Conservation (phyloP, 2,888 invertebrate genomes). For the Euplexia lucipara region DNA sequence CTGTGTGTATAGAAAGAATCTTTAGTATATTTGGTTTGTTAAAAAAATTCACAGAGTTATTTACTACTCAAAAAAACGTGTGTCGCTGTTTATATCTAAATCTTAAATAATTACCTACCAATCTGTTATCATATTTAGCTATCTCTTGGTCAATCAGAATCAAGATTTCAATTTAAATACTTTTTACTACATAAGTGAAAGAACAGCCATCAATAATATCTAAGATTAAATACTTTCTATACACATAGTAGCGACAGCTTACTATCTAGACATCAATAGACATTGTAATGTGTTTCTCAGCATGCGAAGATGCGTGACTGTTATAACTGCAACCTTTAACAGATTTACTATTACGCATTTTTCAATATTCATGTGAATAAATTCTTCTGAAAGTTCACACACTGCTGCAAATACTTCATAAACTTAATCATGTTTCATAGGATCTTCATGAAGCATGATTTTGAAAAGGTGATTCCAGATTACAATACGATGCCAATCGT, state of each 20-base stretch:
- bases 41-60: neutral
- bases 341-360: constrained; percentile 30
- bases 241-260: constrained; percentile 43
- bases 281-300: constrained; percentile 55
- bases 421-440: neutral
- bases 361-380: constrained; percentile 26
- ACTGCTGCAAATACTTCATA: neutral
- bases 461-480: neutral
- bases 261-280: constrained; percentile 50
- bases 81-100: no score
- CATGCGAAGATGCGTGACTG: constrained; percentile 55
- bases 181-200: constrained; percentile 17
- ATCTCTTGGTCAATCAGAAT: constrained; percentile 7
- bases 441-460: neutral
- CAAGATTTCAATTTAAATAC: constrained; percentile 7
- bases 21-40: constrained; percentile 20
- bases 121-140: neutral
- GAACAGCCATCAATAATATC: constrained; percentile 51
- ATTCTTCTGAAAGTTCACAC: constrained; percentile 18
- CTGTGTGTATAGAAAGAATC: constrained; percentile 41
- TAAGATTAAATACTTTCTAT: constrained; percentile 53
- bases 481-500: neutral
- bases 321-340: constrained; percentile 30
- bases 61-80: neutral
- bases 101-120: neutral